Conservation (phyloP, 2,113 vertebrate species). For the Sprattus sprattus region DNA sequence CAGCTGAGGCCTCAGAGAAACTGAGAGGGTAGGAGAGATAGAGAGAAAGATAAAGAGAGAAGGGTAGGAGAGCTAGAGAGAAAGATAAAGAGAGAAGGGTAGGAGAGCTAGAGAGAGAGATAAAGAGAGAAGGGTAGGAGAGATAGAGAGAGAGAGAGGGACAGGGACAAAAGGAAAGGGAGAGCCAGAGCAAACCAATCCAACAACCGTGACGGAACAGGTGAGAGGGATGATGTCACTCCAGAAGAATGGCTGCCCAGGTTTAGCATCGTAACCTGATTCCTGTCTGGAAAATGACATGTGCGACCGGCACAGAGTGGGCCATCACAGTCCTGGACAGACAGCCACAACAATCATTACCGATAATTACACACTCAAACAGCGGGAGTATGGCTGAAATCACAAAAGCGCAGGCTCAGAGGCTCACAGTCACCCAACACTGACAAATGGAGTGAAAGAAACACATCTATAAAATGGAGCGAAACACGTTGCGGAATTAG, state of each 20-base stretch:
- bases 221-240: slow-evolving; percentile 50
- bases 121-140: slow-evolving; percentile 20
- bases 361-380: slow-evolving; percentile 32
- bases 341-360: slow-evolving; percentile 38
- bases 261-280: slow-evolving; percentile 42
- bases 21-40: slow-evolving; percentile 26
- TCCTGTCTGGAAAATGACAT: slow-evolving; percentile 22
- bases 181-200: slow-evolving; percentile 9
- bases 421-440: background rate
- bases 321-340: slow-evolving; percentile 6
- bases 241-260: slow-evolving; percentile 37
- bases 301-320: slow-evolving; percentile 23
- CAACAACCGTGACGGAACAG: slow-evolving; percentile 36
- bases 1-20: slow-evolving; percentile 40
- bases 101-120: background rate
- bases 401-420: background rate
- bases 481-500: background rate
- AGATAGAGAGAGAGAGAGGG: slow-evolving; percentile 42
- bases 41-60: slow-evolving; percentile 19
- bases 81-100: background rate
- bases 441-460: background rate
- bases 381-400: background rate
- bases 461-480: background rate
- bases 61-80: background rate
- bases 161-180: slow-evolving; percentile 55